phyloP scores from a whole-genome alignment of 2,113 vertebrate genomes.

The Thalassoma bifasciatum region DNA sequence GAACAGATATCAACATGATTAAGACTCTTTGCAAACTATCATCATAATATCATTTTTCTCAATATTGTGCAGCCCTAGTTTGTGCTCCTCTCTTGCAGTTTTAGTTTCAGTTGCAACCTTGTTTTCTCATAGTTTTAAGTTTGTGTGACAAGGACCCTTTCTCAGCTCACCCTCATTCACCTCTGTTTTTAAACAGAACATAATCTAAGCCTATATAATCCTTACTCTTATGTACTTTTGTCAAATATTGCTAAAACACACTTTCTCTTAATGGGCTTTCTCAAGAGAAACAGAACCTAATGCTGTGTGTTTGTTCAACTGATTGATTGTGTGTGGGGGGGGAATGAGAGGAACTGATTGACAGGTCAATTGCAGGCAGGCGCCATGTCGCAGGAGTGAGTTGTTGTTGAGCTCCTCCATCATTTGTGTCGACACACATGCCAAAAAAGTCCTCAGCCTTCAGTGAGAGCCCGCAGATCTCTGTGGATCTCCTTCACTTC shows the following conservation, averaged over 20 bases:
- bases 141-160: conserved; percentile 63
- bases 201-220: conserved; percentile 43
- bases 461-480: conserved; percentile 19
- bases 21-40: no score
- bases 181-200: conserved; percentile 53
- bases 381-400: conserved; percentile 79
- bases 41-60: no score
- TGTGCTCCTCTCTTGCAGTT: no score
- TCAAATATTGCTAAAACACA: conserved; percentile 46
- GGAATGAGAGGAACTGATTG: conserved; percentile 51
- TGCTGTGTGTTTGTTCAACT: conserved; percentile 40
- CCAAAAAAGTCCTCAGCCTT: conserved; percentile 6
- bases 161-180: conserved; percentile 47
- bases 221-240: conserved; percentile 35
- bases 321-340: conserved; percentile 34
- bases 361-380: conserved; percentile 56
- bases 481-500: conserved; percentile 24
- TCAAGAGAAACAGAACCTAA: conserved; percentile 5
- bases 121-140: conserved; percentile 72
- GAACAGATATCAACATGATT: no score
- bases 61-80: no score
- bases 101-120: conserved; percentile 31
- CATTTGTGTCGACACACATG: conserved; percentile 19
- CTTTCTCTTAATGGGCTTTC: conserved; percentile 42
- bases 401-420: conserved; percentile 67